Conservation (phyloP, 2,888 invertebrate species). For the Leuctra nigra region DNA sequence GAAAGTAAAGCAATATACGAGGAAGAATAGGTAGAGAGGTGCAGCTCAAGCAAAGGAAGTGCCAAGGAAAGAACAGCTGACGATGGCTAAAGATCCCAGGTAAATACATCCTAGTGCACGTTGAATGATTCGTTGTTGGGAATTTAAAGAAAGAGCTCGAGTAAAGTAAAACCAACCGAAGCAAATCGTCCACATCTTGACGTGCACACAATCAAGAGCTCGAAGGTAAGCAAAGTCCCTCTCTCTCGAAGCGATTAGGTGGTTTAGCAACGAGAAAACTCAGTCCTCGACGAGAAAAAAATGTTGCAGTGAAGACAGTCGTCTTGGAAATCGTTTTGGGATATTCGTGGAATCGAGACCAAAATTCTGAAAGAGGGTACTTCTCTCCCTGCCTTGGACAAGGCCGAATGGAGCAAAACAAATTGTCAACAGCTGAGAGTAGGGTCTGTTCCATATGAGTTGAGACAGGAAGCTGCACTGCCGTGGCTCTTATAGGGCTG, state of each 20-base stretch:
- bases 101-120: neutral
- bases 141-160: neutral
- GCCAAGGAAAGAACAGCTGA: too few relatives aligned
- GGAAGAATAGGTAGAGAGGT: neutral
- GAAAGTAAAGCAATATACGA: neutral
- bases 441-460: constrained; percentile 1
- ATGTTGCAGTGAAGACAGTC: constrained; percentile 3
- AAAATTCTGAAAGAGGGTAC: constrained; percentile 1
- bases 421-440: constrained; percentile 17
- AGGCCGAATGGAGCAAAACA: constrained; percentile 7
- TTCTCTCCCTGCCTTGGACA: neutral
- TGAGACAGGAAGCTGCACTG: constrained; percentile 9
- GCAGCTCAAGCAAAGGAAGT: neutral
- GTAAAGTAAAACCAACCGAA: neutral
- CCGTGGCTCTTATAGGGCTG: neutral
- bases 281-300: neutral
- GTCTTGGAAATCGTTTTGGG: constrained; percentile 10
- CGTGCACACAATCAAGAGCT: neutral
- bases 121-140: neutral
- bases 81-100: neutral
- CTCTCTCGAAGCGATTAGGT: neutral
- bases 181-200: neutral
- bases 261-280: constrained; percentile 5
- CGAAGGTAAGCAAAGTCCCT: neutral
- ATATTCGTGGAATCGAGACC: constrained; percentile 5